Base-by-base conservation (phyloP, 2,797 vertebrate genomes). In the Tarsius wallacei region DNA sequence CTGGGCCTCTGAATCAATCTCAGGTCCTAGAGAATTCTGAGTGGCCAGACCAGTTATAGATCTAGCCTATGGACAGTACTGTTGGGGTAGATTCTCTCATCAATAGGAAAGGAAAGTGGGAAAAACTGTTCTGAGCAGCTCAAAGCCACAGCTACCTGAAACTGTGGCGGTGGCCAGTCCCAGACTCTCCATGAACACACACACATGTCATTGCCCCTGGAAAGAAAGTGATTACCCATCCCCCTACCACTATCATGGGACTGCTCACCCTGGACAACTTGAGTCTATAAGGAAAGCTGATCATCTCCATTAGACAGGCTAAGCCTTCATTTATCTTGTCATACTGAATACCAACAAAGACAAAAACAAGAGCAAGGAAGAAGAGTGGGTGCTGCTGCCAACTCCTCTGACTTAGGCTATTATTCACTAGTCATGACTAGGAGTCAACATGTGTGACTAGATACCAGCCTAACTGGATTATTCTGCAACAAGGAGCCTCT, bases 231-330 rank as follows among this genome's bases (percentile, higher is more conserved):
- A 89, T 68, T 36, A 10, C 51, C 42, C 31, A 28, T 49, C 53
- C 33, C n/a, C 26, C 14, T 42, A 14, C 59, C 15, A 53, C 4
- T 49, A 28, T 16, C 4, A 4, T 14, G 76, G 11, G 33, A 84
- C 14, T 0, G 6, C 28, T 90, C 17, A 17, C 17, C 61, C 59
- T 26, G 33, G 49, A 93, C 76, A 78, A 83, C 28, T 55, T 13
- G 5, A 71, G 66, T 73, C 87, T 78, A 22, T 76, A 94, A 92
- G 93, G 87, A 97, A 89, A 85, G 13, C 47, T 33, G n/a, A 49
- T 87, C 70, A n/a, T 42, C 17, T 68, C 87, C 68, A 74, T 71
- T 51, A 74, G 78, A 87, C 22, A 63, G 70, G 61, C 63, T 68
- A 83, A 78, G 31, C 6, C 53, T 82, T 84, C 85, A 21, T 63